Evolutionary conservation across 2,113 vertebrate genomes (phyloP).

Genomic region (Aramus guarauna): DNA sequence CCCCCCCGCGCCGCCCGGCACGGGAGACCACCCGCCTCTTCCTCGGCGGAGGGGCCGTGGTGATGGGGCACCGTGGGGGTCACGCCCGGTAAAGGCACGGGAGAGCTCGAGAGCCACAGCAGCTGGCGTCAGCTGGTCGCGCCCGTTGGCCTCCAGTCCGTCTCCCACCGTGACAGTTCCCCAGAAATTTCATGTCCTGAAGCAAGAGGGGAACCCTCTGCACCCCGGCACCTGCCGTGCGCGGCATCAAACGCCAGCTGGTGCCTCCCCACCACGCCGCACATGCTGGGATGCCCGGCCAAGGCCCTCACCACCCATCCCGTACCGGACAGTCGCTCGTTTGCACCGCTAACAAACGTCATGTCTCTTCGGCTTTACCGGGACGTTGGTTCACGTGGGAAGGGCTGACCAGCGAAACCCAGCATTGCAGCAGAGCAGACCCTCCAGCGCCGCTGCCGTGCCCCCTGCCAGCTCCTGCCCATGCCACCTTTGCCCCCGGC

Average conservation of each 20-base stretch:
- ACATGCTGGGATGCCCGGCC: rapidly evolving
- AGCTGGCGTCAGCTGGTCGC: rapidly evolving
- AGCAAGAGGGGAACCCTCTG: not conserved
- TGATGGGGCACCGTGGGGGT: not conserved
- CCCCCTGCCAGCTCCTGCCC: not conserved
- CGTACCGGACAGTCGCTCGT: rapidly evolving
- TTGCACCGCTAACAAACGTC: not conserved
- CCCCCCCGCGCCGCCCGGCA: not conserved
- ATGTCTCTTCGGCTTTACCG: not conserved
- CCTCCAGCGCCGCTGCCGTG: not conserved
- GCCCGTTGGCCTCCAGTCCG: rapidly evolving
- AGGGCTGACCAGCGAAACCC: not conserved
- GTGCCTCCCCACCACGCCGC: not conserved
- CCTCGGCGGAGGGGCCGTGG: not conserved
- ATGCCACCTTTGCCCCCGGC: too few species aligned
- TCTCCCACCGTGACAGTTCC: too few species aligned
- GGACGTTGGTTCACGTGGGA: rapidly evolving
- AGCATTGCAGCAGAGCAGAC: not conserved
- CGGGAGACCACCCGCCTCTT: too few species aligned
- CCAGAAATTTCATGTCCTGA: not conserved
- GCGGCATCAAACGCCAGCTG: rapidly evolving
- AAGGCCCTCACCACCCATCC: too few species aligned
- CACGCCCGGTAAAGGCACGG: not conserved
- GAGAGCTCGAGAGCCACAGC: not conserved
- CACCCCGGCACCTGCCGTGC: rapidly evolving